A percentile compares a stretch with the other conserved stretches of the same genome.
These are phyloP conservation scores for Agonopterix subpropinquella DNA, from an alignment of 2,888 invertebrate species.

Conservation along the genomic window DNA sequence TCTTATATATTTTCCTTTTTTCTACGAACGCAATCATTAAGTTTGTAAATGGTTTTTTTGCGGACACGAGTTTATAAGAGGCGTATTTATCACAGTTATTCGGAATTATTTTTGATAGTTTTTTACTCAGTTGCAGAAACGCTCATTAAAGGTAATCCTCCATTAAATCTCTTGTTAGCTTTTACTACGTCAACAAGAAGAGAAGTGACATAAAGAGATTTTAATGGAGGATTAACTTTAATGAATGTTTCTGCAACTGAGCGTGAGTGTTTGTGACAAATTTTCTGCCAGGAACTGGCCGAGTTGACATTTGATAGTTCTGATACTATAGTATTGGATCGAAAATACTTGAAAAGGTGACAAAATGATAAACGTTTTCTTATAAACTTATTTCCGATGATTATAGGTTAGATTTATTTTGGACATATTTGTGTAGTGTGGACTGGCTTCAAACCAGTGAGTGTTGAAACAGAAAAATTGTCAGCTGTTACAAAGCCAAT, in stretches of 20 bases:
- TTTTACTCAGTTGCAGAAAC: too few species aligned
- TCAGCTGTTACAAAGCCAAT: slow-evolving; percentile 30
- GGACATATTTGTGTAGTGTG: slow-evolving; percentile 48
- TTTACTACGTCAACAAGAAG: too few species aligned
- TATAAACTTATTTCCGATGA: slow-evolving; percentile 42
- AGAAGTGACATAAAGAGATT: too few species aligned
- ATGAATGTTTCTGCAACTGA: too few species aligned
- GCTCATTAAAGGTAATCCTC: too few species aligned
- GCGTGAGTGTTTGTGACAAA: slow-evolving; percentile 8
- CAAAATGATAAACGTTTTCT: slow-evolving; percentile 20
- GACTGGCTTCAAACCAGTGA: slow-evolving; percentile 29
- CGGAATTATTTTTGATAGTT: slow-evolving; percentile 11
- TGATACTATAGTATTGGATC: background rate
- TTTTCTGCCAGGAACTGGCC: background rate
- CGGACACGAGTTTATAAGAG: slow-evolving; percentile 44
- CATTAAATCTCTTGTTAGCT: too few species aligned
- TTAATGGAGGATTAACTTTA: too few species aligned
- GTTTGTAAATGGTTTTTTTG: slow-evolving; percentile 62
- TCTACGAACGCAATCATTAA: slow-evolving; percentile 65
- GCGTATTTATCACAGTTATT: slow-evolving; percentile 15
- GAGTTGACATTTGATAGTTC: background rate
- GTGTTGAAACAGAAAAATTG: slow-evolving; percentile 28
- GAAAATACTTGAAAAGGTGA: too few species aligned
- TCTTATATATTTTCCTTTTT: slow-evolving; percentile 26
- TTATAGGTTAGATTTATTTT: slow-evolving; percentile 49